Evolutionary conservation across 2,888 invertebrate genomes (phyloP), one percentile per base, ranked within the genome.

Genomic region (Leistus spinibarbis): DNA sequence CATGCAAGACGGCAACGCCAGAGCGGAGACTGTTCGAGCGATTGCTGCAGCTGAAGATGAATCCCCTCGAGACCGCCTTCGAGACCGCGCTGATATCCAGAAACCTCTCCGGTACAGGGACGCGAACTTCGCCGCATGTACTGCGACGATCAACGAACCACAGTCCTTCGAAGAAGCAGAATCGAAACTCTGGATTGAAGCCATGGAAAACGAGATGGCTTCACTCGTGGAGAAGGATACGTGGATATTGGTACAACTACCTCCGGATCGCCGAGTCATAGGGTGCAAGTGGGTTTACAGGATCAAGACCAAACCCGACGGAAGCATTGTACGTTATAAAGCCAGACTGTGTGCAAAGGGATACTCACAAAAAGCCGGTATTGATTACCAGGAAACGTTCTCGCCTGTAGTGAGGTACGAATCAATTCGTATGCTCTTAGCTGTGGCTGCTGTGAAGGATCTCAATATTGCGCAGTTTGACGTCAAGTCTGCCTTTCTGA

Each of bases 351-450:
- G n/a, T n/a, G n/a, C n/a, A n/a, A n/a, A n/a, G n/a, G n/a, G n/a
- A n/a, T n/a, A n/a, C n/a, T n/a, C n/a, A n/a, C n/a, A n/a, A n/a
- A n/a, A n/a, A n/a, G n/a, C n/a, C n/a, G n/a, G n/a, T n/a, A 57
- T 57, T 57, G 57, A 2, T 16, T 57, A 57, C 57, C 57, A 57
- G 1, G 57, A 57, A 57, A 57, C 57, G 9, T 57, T 57, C 16
- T 57, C 57, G 9, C 57, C 57, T 17, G 57, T 57, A 16, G 57
- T 57, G 20, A 57, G 57, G 17, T 57, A 57, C 57, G 57, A 57
- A 57, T 57, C 57, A 57, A 9, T 57, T 57, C 57, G 57, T 57
- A 57, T 57, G n/a, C 57, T 57, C 0, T 57, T 57, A 57, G 57
- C 57, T 1, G n/a, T 57, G 57, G 2, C 3, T 57, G 57, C 5